Conservation (phyloP, 2,797 vertebrate genomes). For the Bucorvus abyssinicus region DNA sequence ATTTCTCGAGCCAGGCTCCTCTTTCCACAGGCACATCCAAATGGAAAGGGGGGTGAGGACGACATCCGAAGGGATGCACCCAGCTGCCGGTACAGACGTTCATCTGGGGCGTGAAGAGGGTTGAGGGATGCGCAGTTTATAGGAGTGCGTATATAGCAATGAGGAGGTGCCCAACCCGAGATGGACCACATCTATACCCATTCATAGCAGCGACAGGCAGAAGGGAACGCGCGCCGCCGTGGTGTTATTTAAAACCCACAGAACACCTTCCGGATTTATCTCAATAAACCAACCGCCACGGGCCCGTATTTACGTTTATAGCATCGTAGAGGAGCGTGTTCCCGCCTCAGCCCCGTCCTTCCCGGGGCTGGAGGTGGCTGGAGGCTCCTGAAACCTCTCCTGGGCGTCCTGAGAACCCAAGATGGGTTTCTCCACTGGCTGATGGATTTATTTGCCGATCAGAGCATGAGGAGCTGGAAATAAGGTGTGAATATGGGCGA, state of each 20-base stretch:
- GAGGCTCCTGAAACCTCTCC: background rate
- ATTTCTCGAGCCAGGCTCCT: background rate
- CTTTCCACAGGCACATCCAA: background rate
- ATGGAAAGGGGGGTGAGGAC: background rate
- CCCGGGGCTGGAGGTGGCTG: background rate
- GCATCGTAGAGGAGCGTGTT: rapidly evolving
- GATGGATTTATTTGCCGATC: background rate
- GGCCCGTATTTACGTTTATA: background rate
- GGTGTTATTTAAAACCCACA: background rate
- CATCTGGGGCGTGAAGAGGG: rapidly evolving
- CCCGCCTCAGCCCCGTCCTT: background rate
- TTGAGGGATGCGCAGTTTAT: background rate
- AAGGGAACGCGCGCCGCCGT: rapidly evolving
- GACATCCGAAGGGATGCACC: background rate
- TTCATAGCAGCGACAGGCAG: background rate
- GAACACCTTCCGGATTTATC: background rate
- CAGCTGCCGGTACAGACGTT: background rate
- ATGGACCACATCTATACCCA: background rate
- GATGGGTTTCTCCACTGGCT: background rate
- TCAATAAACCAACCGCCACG: background rate
- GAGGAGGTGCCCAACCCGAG: background rate
- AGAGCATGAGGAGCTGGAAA: background rate
- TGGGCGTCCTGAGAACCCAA: background rate
- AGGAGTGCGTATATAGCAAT: background rate
- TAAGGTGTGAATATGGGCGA: background rate